Conservation (phyloP, 2,113 vertebrate species). For the Stomatorhinus ivindoensis region DNA sequence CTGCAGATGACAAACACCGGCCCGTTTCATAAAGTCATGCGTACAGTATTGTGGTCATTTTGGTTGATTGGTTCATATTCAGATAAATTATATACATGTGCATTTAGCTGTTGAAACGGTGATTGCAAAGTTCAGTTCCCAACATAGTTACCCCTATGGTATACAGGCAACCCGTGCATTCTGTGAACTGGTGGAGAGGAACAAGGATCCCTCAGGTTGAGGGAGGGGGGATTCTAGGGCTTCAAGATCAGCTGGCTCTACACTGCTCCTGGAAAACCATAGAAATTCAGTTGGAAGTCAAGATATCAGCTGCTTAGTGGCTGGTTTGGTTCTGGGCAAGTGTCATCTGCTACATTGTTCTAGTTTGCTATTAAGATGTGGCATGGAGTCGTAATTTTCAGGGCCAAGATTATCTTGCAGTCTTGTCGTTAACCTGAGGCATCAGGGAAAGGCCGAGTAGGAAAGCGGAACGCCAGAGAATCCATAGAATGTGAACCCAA, state of each 20-base stretch:
- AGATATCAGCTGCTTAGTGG: neutral
- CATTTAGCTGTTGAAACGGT: neutral
- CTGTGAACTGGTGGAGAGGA: neutral
- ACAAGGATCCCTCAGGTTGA: neutral
- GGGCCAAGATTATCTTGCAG: neutral
- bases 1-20: neutral
- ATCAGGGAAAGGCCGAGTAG: neutral
- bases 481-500: neutral
- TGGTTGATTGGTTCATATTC: neutral
- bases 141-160: neutral
- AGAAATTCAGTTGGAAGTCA: neutral
- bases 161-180: neutral
- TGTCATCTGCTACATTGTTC: neutral
- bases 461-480: neutral
- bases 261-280: neutral
- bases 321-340: neutral
- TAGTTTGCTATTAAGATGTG: neutral
- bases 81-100: neutral
- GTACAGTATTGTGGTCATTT: neutral
- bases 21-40: neutral
- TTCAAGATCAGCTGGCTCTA: neutral
- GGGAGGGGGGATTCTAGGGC: neutral
- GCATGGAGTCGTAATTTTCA: neutral
- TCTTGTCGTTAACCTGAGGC: neutral
- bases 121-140: neutral